Base-by-base conservation (phyloP, 2,113 vertebrate genomes). In the Smithornis capensis region DNA sequence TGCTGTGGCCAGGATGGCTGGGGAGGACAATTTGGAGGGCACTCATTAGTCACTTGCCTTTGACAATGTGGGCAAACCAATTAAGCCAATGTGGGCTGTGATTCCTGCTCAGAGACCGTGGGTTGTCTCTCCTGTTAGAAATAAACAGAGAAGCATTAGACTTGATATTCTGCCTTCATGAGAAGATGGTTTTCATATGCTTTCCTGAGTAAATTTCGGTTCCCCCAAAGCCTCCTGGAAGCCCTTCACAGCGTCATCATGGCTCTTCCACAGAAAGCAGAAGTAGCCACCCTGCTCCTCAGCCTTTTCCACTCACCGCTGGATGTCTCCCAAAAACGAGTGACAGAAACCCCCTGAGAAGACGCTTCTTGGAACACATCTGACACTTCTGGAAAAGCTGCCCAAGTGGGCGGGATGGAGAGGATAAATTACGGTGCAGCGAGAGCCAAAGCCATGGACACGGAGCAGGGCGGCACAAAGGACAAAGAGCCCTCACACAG, bases 251-350 rank as follows among this genome's bases (percentile, higher is more conserved):
- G 29, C 6, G 13, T 83, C 7, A 3, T 83, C 7, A 3, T 0
- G 1, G 37, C 44, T 60, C 45, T 77, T 91, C 73, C 0, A 2
- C 7, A 56, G 55, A 95, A 96, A 63, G 81, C 64, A 89, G 94
- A 96, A 96, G 75, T 67, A 45, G 33, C 38, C 28, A 35, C 12
- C 9, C 25, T 1, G 1, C 44, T 40, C 63, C 44, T 40, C 0
- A 0, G 9, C 15, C 49, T 42, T 45, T 75, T 27, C 19, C 9
- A 33, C 15, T 1, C 5, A 0, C 12, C 0, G 0, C 50, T 44
- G 33, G 25, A 31, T 0, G 2, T 2, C 1, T 2, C 15, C 14
- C 22, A 38, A 59, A 10, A 75, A 59, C 25, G 70, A 63, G 12
- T 0, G 0, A 6, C 27, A 64, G n/a, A 88, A 95, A 83, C 9